Evolutionary conservation across 2,113 vertebrate genomes (phyloP), one percentile per base, ranked within the genome.

Genomic region (Nicator chloris): DNA sequence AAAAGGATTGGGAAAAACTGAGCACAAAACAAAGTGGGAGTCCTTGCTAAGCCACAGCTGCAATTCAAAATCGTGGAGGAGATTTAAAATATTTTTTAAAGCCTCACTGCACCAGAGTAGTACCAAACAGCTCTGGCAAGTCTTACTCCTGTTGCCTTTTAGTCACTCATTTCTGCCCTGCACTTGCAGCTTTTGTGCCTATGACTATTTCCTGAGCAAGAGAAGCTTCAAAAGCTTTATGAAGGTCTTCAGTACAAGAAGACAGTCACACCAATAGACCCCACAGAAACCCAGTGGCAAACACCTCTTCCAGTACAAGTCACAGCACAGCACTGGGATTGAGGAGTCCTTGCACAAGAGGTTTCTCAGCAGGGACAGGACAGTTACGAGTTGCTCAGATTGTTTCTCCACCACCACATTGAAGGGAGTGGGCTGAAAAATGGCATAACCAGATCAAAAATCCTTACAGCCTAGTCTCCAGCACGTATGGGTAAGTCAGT

Each of bases 271-370:
- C 37, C 57, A 45, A 12, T 0, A 42, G 82, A 51, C 28, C 28
- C 16, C 16, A 33, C 0, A 4, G 40, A 88, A 88, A 71, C 10
- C 10, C 18, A 31, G 20, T 4, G 6, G 24, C 50, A 72, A 75
- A 56, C 17, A 64, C 2, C 23, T 9, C 6, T 53, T 61, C 30
- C 42, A 83, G 53, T 15, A 54, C 17, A 19, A 73, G 20, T 44
- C 56, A 13, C 0, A 72, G 57, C 37, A 40, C 39, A 64, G 42
- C 45, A 56, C 9, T 47, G 63, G 40, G 30, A 77, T 4, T 5
- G 6, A 75, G 31, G 6, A 84, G 11, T 6, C 35, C 50, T 30
- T 0, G 0, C 42, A 35, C 26, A n/a, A 20, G 37, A 76, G 49
- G 20, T 33, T 35, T 31, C 26, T 30, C 7, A 4, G 37, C n/a